Evolutionary conservation across 2,113 vertebrate genomes (phyloP).

Genomic region (Phrynosoma blainvillii): DNA sequence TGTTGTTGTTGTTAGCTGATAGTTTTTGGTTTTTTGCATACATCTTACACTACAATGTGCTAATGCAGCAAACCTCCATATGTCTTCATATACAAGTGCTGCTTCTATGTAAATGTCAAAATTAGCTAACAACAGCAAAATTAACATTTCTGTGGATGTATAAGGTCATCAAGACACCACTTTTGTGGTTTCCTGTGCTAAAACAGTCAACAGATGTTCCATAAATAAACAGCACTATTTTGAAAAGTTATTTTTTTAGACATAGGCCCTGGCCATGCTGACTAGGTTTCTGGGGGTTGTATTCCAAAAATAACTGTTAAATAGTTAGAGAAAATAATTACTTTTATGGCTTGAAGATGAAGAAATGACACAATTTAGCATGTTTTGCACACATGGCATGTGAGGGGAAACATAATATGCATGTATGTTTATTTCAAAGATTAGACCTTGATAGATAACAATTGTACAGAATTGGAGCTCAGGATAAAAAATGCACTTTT

Average conservation of each 20-base stretch:
- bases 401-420: slow-evolving; percentile 57
- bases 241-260: too few species aligned
- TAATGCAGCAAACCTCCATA: neutral
- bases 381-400: slow-evolving; percentile 54
- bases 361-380: slow-evolving; percentile 28
- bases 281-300: too few species aligned
- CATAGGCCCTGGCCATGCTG: too few species aligned
- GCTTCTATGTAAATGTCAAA: neutral
- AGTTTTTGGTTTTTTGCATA: neutral
- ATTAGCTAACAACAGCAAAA: neutral
- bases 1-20: too few species aligned
- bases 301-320: neutral
- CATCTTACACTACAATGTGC: neutral
- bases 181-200: neutral
- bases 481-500: slow-evolving; percentile 25
- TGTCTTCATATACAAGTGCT: neutral
- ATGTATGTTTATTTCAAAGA: slow-evolving; percentile 66
- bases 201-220: too few species aligned
- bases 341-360: neutral
- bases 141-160: neutral
- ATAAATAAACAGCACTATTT: too few species aligned
- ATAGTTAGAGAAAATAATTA: neutral
- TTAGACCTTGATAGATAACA: slow-evolving; percentile 53
- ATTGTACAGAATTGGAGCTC: slow-evolving; percentile 56
- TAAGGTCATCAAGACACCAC: neutral